Evolutionary conservation across 2,888 invertebrate genomes (phyloP).

Genomic region (Nebria salina): DNA sequence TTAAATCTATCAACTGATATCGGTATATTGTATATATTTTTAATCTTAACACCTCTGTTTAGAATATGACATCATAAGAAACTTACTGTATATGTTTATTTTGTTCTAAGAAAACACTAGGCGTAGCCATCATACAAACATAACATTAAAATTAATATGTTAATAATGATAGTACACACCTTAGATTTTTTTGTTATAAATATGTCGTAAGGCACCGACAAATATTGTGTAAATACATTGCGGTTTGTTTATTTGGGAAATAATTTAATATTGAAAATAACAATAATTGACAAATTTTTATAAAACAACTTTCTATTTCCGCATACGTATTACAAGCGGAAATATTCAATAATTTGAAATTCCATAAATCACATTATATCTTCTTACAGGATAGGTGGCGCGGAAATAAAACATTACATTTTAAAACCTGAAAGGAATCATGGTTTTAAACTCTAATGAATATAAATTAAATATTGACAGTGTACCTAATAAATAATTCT

Average conservation of each 20-base stretch:
- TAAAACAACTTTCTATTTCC: background rate
- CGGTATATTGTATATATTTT: background rate
- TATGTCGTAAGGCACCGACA: background rate
- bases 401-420: background rate
- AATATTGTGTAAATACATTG: background rate
- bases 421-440: background rate
- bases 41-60: background rate
- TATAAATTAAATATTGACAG: background rate
- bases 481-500: background rate
- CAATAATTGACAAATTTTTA: background rate
- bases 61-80: background rate
- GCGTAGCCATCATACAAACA: background rate
- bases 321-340: background rate
- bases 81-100: background rate
- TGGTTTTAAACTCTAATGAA: background rate
- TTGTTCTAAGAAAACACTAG: background rate
- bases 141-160: slow-evolving; percentile 1
- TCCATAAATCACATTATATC: background rate
- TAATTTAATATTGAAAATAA: background rate
- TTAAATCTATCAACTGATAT: background rate
- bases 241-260: background rate
- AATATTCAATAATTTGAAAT: background rate
- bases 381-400: too few species aligned
- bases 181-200: background rate
- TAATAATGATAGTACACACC: background rate